phyloP scores from a whole-genome alignment of 2,888 invertebrate species.

The Buathra laborator region DNA sequence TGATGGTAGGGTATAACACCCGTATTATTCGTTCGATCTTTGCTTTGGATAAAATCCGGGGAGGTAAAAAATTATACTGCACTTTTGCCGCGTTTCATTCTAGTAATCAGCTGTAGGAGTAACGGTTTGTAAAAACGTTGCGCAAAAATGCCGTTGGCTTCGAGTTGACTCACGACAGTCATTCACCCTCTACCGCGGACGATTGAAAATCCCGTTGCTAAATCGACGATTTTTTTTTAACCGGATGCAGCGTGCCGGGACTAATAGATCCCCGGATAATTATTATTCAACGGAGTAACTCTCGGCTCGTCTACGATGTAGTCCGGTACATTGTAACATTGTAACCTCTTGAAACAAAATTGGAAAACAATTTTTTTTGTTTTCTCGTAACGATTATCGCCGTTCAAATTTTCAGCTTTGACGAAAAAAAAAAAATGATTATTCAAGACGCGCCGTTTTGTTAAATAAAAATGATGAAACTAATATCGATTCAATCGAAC shows the following conservation, averaged over 20 bases:
- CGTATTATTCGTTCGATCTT: not conserved
- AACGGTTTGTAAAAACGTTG: not conserved
- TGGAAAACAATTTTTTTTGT: not conserved
- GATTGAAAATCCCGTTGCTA: not conserved
- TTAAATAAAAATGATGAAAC: not conserved
- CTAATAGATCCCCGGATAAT: not conserved
- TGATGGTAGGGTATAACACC: slow-evolving; percentile 7
- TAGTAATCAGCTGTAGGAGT: not conserved
- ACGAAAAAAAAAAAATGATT: not conserved
- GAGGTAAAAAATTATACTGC: not conserved
- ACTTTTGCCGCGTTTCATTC: not conserved
- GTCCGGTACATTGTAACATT: not conserved
- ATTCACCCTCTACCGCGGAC: not conserved
- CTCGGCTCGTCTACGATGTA: not conserved
- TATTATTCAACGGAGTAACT: not conserved
- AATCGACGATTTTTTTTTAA: not conserved
- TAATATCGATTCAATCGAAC: slow-evolving; percentile 45
- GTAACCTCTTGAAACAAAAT: too few relatives aligned
- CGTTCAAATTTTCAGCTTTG: not conserved
- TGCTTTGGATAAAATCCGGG: not conserved
- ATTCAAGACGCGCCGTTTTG: not conserved
- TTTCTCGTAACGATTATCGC: not conserved
- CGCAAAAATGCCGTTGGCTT: not conserved
- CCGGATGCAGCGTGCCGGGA: slow-evolving; percentile 13
- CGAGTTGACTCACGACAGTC: not conserved